These are phyloP conservation scores for Anguilla obscura DNA, from an alignment of 2,797 vertebrate species.

Conservation along the genomic window DNA sequence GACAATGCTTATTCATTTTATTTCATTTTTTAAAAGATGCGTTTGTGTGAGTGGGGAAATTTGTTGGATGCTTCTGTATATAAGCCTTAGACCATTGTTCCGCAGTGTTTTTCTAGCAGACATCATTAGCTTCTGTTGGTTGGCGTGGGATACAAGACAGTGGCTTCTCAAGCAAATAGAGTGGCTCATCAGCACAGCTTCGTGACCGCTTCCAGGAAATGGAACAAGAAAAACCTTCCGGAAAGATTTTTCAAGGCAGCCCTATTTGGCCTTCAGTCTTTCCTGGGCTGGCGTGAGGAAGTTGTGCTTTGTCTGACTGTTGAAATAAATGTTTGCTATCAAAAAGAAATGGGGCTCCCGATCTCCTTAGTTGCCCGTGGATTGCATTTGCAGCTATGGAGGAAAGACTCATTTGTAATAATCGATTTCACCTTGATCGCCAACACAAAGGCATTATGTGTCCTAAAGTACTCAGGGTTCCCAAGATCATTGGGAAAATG, in stretches of 20 bases:
- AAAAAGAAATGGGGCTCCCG: conserved; percentile 29
- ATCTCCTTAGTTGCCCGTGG: conserved; percentile 12
- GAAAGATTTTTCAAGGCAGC: conserved; percentile 13
- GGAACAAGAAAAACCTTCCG: not conserved
- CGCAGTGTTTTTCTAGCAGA: conserved; percentile 28
- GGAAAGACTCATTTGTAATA: not conserved
- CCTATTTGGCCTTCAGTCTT: conserved; percentile 40
- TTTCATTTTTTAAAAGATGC: not conserved
- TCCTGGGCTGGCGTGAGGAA: conserved; percentile 32
- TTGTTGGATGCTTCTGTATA: conserved; percentile 28
- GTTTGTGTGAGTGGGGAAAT: conserved; percentile 10
- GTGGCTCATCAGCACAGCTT: conserved; percentile 67
- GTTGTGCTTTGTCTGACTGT: conserved; percentile 49
- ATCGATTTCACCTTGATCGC: not conserved
- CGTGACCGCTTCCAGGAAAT: not conserved
- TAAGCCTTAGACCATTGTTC: conserved; percentile 29
- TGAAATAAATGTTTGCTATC: conserved; percentile 64
- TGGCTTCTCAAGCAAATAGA: conserved; percentile 73
- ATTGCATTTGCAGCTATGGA: not conserved
- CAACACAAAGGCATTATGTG: not conserved
- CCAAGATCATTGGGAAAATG: not conserved
- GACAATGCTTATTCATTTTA: not conserved
- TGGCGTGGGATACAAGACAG: conserved; percentile 72
- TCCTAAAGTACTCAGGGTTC: not conserved
- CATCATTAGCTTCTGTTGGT: conserved; percentile 51